Conservation (phyloP, 2,113 vertebrate genomes). For the Pluvianellus socialis region DNA sequence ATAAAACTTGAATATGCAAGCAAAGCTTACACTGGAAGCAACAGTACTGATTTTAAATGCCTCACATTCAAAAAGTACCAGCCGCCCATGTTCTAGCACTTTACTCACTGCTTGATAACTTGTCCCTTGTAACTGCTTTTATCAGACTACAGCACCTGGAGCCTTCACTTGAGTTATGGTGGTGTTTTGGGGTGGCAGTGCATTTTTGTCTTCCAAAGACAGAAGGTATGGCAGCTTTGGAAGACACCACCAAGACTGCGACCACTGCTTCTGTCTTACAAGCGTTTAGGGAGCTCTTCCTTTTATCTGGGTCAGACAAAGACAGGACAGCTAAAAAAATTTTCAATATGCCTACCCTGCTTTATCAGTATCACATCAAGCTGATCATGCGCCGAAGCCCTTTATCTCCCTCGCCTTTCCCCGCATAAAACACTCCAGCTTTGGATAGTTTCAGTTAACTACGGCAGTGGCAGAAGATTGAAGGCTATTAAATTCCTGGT, state of each 20-base stretch:
- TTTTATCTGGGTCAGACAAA: slow-evolving; percentile 31
- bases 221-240: neutral
- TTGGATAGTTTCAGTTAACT: neutral
- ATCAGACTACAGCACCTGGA: neutral
- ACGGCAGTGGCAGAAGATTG: neutral
- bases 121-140: neutral
- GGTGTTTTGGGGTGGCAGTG: neutral
- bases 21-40: neutral
- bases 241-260: neutral
- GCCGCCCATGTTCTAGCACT: neutral
- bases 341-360: neutral
- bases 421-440: neutral
- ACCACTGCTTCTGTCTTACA: neutral
- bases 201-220: neutral
- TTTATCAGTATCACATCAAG: neutral
- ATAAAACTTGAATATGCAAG: neutral
- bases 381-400: neutral
- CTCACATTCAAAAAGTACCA: neutral
- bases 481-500: neutral
- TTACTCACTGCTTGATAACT: neutral
- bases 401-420: neutral
- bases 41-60: neutral
- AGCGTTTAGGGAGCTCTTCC: neutral
- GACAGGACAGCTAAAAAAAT: slow-evolving; percentile 15
- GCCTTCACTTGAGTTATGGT: neutral